Base-by-base conservation (phyloP, 2,113 vertebrate species). In the Odontophorus gujanensis region DNA sequence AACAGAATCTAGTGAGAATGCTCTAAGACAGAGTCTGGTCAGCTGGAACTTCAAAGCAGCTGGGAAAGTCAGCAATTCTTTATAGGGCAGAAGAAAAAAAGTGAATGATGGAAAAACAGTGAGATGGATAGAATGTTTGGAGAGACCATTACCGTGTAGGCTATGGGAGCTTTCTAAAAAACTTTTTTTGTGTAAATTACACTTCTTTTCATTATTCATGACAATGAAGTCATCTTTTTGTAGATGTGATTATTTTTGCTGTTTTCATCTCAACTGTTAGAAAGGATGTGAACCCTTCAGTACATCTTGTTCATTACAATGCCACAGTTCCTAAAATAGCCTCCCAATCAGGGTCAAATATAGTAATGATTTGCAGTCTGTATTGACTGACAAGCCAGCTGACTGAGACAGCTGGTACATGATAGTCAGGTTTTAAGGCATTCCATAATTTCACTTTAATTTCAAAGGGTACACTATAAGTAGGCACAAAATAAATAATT, bases 371-470 rank as follows among this genome's bases (percentile, higher is more conserved):
- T 89, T 84, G 72, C 81, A 93, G 76, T 36, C 32, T 58, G 72
- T 90, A 91, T 90, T 94, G 90, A 95, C 92, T 92, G 96, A 96
- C 11, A 3, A 92, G 89, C 71, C 91, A 97, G 94, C 90, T 96
- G 92, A 96, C 87, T 89, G 81, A 91, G 90, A 90, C 94, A 96
- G 96, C 91, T 95, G 96, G 72, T 93, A 92, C 65, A 62, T 24
- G 50, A 94, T 45, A 93, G 86, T 79, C 78, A 93, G 48, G 78
- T 61, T 95, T 92, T 92, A 92, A 93, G 74, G 75, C 78, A 81
- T 93, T 92, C 86, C 68, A 67, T 87, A 91, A 95, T 93, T 96
- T 95, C 81, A 85, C 59, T 95, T 96, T 95, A 28, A 89, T 96
- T 96, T 94, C 78, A 91, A 94, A 92, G 68, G 75, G 68, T 94